These are phyloP conservation scores for Graphium colonna DNA, from an alignment of 2,888 invertebrate species.

Conservation along the genomic window DNA sequence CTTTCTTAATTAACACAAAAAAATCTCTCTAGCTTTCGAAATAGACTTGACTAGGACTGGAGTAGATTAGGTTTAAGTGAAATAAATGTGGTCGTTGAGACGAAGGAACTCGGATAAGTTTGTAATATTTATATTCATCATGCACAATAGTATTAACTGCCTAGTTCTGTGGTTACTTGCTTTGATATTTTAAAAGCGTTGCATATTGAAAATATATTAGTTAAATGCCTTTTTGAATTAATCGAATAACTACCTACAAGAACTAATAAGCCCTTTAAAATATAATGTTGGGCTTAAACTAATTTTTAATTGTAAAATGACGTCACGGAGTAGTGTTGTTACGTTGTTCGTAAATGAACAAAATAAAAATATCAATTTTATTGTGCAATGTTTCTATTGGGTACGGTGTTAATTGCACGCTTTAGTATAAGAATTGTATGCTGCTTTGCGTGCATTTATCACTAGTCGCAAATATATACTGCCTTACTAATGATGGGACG, in stretches of 20 bases:
- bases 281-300: too few species aligned
- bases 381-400: neutral
- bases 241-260: neutral
- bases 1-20: neutral
- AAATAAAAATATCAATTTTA: neutral
- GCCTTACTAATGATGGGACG: slow-evolving; percentile 2
- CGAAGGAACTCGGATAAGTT: neutral
- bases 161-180: slow-evolving; percentile 11
- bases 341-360: too few species aligned
- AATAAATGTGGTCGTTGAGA: neutral
- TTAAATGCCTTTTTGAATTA: neutral
- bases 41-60: neutral
- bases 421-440: neutral
- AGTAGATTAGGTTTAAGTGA: neutral
- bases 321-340: too few species aligned
- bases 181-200: slow-evolving; percentile 8
- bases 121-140: neutral
- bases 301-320: too few species aligned
- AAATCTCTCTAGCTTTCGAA: neutral
- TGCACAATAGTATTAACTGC: neutral
- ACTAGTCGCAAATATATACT: slow-evolving; percentile 1
- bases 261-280: too few species aligned
- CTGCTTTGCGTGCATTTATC: neutral
- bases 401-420: slow-evolving; percentile 1
- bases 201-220: neutral